Evolutionary conservation across 2,888 invertebrate species (phyloP).

Genomic region (Noctua comes): DNA sequence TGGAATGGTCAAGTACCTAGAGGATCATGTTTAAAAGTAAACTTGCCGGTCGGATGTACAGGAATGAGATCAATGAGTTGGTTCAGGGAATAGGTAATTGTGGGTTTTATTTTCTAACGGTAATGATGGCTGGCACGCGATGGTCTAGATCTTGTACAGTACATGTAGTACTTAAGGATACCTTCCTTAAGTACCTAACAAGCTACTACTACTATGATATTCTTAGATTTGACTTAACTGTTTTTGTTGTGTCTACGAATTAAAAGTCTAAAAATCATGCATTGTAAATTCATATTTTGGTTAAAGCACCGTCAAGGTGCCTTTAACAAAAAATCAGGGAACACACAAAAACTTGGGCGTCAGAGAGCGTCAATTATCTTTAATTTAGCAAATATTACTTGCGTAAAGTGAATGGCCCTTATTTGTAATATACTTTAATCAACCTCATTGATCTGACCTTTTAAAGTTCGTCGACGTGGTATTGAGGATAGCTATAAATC

Average conservation of each 20-base stretch:
- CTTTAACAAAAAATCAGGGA: not conserved
- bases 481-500: not conserved
- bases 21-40: not conserved
- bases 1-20: not conserved
- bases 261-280: not conserved
- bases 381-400: slow-evolving; percentile 2
- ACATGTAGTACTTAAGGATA: too few species aligned
- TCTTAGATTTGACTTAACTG: not conserved
- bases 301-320: slow-evolving; percentile 1
- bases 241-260: not conserved
- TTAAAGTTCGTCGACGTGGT: slow-evolving; percentile 6
- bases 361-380: not conserved
- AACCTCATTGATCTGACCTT: slow-evolving; percentile 8
- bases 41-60: not conserved
- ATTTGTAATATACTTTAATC: not conserved
- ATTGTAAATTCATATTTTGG: not conserved
- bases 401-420: not conserved
- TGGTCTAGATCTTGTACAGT: slow-evolving; percentile 3
- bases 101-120: slow-evolving; percentile 1
- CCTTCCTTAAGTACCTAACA: too few species aligned
- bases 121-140: slow-evolving; percentile 3
- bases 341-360: not conserved
- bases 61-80: slow-evolving; percentile 5
- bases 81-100: slow-evolving; percentile 3
- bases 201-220: too few species aligned